Evolutionary conservation across 2,888 invertebrate genomes (phyloP).

Genomic region (Eurois occulta): DNA sequence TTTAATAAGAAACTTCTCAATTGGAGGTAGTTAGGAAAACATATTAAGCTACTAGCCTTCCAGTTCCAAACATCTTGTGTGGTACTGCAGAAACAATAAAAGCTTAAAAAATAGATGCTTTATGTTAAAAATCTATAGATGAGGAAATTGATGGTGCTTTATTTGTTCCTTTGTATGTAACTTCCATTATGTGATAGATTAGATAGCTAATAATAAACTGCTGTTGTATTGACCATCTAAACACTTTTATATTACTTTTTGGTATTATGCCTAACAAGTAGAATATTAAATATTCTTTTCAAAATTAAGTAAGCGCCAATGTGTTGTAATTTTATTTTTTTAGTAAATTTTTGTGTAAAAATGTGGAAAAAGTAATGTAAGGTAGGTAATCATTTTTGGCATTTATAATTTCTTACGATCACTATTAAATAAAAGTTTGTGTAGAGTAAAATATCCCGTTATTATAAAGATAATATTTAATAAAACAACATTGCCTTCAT

Average conservation of each 20-base stretch:
- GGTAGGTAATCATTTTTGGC: slow-evolving; percentile 13
- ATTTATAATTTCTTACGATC: slow-evolving; percentile 17
- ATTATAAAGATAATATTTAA: slow-evolving; percentile 22
- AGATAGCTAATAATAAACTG: slow-evolving; percentile 20
- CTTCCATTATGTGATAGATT: slow-evolving; percentile 24
- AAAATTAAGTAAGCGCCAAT: slow-evolving; percentile 28
- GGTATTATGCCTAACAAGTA: slow-evolving; percentile 16
- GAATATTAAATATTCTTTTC: slow-evolving; percentile 7
- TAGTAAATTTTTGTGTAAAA: slow-evolving; percentile 9
- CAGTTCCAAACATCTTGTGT: not conserved
- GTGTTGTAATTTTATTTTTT: slow-evolving; percentile 19
- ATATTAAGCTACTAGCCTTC: not conserved
- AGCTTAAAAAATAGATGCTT: not conserved
- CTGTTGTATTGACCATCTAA: slow-evolving; percentile 53
- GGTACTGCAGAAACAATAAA: not conserved
- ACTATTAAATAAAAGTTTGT: slow-evolving; percentile 1
- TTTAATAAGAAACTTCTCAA: slow-evolving; percentile 2
- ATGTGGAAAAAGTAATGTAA: not conserved
- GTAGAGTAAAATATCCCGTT: slow-evolving; percentile 19
- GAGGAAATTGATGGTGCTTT: slow-evolving; percentile 41
- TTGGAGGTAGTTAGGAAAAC: not conserved
- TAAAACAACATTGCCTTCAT: slow-evolving; percentile 40
- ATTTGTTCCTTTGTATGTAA: slow-evolving; percentile 38
- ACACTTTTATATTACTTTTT: slow-evolving; percentile 21
- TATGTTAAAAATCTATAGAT: slow-evolving; percentile 15